Evolutionary conservation across 1,140 invertebrate genomes (phyloP).

Genomic region (Onthophagus taurus): DNA sequence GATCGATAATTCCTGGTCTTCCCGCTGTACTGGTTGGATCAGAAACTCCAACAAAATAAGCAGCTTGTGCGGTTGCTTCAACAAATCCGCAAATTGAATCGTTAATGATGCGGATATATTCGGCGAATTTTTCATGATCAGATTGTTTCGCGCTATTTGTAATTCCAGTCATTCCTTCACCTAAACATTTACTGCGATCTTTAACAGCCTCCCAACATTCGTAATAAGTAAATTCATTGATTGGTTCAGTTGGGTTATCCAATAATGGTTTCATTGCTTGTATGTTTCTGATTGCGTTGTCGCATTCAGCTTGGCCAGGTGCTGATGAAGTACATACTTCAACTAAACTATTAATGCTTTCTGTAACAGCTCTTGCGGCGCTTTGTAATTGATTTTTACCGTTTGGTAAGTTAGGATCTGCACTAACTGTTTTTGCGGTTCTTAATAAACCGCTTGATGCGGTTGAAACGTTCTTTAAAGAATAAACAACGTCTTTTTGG

Average conservation of each 20-base stretch:
- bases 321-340: slow-evolving; percentile 75
- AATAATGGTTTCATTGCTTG: slow-evolving; percentile 73
- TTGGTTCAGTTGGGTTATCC: slow-evolving; percentile 78
- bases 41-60: slow-evolving; percentile 85
- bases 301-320: slow-evolving; percentile 91
- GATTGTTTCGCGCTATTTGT: slow-evolving; percentile 83
- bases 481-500: slow-evolving; percentile 69
- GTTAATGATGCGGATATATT: slow-evolving; percentile 74
- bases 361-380: slow-evolving; percentile 81
- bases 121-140: slow-evolving; percentile 80
- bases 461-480: slow-evolving; percentile 78
- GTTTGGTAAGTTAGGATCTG: slow-evolving; percentile 82
- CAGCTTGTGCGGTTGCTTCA: slow-evolving; percentile 89
- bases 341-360: slow-evolving; percentile 85
- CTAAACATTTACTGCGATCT: slow-evolving; percentile 80
- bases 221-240: slow-evolving; percentile 85
- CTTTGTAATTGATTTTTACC: slow-evolving; percentile 79
- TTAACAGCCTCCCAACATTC: slow-evolving; percentile 91
- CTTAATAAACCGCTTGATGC: slow-evolving; percentile 80
- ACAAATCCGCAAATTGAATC: slow-evolving; percentile 83
- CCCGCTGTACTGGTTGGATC: slow-evolving; percentile 88
- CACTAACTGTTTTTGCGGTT: slow-evolving; percentile 80
- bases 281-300: slow-evolving; percentile 90
- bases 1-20: slow-evolving; percentile 82
- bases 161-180: slow-evolving; percentile 89